Base-by-base conservation (phyloP, 2,888 invertebrate species). In the Pelosia muscerda region DNA sequence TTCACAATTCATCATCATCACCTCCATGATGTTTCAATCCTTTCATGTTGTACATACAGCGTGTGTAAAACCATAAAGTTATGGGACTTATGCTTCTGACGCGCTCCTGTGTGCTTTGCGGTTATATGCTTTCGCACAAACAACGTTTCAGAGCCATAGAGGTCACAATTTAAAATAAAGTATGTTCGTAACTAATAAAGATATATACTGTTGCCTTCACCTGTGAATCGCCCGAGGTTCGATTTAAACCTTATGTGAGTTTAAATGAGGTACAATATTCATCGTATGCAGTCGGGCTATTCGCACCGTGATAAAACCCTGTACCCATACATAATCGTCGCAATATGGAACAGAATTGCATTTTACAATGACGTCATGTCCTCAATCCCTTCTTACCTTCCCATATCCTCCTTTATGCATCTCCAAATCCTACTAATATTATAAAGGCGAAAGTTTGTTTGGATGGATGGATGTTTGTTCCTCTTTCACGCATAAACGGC, bases 41-140 rank as follows among this genome's bases (percentile, higher is more conserved):
- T 77, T 74, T 81, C 81, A 82, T 82, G 81, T 78, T 88, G 85
- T 87, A 86, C 79, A 86, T 87, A 86, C 76, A 68, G 71, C 66
- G 71, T 74, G 73, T 71, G 25, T 23, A 78, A 81, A 75, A 76
- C 79, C 78, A 77, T 81, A 64, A 71, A 80, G 63, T 76, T 77
- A 77, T 77, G 81, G 81, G 69, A 76, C 56, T 74, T 72, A 71
- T 73, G 82, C 82, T 85, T 83, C 75, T 76, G 76, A 82, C 75
- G 84, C 85, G 74, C 78, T 77, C 83, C 82, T 85, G 68, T 84
- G 84, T 81, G 89, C 89, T 90, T 90, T 69, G 84, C 87, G 85
- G 84, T 84, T 82, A 79, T 73, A 79, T 77, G 87, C 85, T 85
- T 88, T 83, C 81, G 76, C 81, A 80, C 81, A 79, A 68, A 69